Conservation (phyloP, 2,797 vertebrate genomes). For the Siniperca scherzeri region DNA sequence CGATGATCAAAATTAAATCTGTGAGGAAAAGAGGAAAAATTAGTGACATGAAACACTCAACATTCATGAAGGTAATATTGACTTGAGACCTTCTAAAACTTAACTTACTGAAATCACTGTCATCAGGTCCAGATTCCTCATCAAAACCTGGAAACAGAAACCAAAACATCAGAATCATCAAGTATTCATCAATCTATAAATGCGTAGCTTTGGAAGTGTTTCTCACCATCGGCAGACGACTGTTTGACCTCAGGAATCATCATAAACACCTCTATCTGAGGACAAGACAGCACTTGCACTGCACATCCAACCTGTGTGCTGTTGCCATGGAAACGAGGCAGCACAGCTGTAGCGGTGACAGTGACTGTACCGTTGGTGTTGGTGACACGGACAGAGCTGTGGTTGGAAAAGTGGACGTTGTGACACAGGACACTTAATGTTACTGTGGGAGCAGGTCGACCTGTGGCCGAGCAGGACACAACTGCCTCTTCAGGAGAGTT, state of each 20-base stretch:
- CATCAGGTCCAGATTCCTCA: background rate
- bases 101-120: background rate
- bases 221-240: constrained; percentile 31
- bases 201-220: background rate
- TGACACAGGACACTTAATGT: constrained; percentile 10
- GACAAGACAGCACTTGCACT: constrained; percentile 2
- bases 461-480: constrained; percentile 66
- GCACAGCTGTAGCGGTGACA: constrained; percentile 43
- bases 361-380: constrained; percentile 52
- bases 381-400: constrained; percentile 9
- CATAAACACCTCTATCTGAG: background rate
- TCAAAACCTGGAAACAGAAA: background rate
- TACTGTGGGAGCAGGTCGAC: constrained; percentile 59
- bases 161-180: background rate
- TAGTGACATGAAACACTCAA: background rate
- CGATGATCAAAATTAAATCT: background rate
- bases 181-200: background rate
- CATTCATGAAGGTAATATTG: background rate
- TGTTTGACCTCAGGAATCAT: background rate
- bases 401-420: background rate
- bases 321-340: background rate
- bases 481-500: background rate
- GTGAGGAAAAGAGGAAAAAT: background rate
- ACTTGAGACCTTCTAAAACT: background rate
- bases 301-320: constrained; percentile 40